Evolutionary conservation across 2,888 invertebrate species (phyloP), one percentile per base, ranked within the genome.

Genomic region (Sturmia bella): DNA sequence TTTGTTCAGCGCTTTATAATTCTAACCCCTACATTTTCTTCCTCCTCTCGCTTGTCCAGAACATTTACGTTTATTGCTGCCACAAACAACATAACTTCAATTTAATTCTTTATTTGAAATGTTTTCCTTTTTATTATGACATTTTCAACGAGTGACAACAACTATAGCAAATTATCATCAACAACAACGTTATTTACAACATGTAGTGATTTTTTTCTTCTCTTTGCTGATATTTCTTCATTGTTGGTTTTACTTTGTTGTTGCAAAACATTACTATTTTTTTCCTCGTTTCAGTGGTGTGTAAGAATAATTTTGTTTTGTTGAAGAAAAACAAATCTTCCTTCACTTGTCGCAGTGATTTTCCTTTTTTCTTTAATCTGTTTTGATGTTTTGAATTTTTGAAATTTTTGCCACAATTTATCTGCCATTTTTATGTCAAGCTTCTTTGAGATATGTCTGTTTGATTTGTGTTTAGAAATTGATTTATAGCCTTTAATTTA

Each of bases 401-500:
- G 12, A 81, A 73, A 81, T 81, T 68, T 77, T 69, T 63, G 43
- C 73, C 66, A 73, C 81, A 77, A 81, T 81, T 81, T 81, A 81
- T 77, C 77, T 81, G 77, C 77, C 73, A 68, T 73, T 80, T 69
- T 80, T 74, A 77, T 73, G 79, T 73, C 79, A 73, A 54, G 74
- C 32, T 66, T 19, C 52, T 43, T 15, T 63, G 56, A 68, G 54
- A 59, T 72, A 73, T 69, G 76, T 72, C 63, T 43, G 63, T 77
- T 77, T 81, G 81, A 81, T 77, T 81, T 81, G 73, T 81, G 43
- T 63, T 37, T 72, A 69, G 68, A 77, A 77, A 81, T 77, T 81
- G 81, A 81, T 81, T 81, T 81, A 81, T 81, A 48, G 77, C 59
- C 69, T 68, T 68, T 77, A 77, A 77, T 81, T 81, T 81, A 77